Evolutionary conservation across 2,888 invertebrate species (phyloP).

Genomic region (Drosophila yooni): DNA sequence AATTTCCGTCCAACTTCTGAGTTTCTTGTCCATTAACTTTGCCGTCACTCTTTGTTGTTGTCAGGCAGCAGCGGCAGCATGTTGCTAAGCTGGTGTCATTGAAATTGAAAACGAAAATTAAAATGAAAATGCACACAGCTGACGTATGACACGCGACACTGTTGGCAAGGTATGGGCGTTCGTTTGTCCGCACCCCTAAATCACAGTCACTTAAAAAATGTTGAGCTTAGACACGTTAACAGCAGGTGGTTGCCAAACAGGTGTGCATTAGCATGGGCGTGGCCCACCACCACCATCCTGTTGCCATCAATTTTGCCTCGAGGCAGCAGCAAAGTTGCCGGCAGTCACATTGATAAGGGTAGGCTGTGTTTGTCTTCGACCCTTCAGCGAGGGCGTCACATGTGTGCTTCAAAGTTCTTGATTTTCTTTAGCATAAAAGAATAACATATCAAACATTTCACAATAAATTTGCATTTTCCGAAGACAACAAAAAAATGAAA

Average conservation of each 20-base stretch:
- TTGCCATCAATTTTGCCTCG: slow-evolving; percentile 64
- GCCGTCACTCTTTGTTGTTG: slow-evolving; percentile 39
- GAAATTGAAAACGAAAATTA: slow-evolving; percentile 52
- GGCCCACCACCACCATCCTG: slow-evolving; percentile 20
- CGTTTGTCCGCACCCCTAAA: slow-evolving; percentile 57
- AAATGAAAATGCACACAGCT: slow-evolving; percentile 71
- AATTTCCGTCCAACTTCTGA: slow-evolving; percentile 10
- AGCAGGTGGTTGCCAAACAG: slow-evolving; percentile 76
- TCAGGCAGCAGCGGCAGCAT: slow-evolving; percentile 57
- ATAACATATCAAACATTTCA: slow-evolving; percentile 54
- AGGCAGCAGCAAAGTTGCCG: slow-evolving; percentile 35
- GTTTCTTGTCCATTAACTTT: slow-evolving; percentile 78
- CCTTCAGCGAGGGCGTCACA: slow-evolving; percentile 27
- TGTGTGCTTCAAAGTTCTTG: slow-evolving; percentile 52
- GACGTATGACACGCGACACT: slow-evolving; percentile 72
- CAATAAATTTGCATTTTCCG: slow-evolving; percentile 74
- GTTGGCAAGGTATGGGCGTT: neutral
- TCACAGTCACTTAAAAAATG: slow-evolving; percentile 78
- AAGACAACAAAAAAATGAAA: neutral
- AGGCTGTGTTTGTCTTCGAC: slow-evolving; percentile 15
- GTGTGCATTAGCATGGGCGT: slow-evolving; percentile 54
- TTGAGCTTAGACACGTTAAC: slow-evolving; percentile 68
- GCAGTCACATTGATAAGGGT: slow-evolving; percentile 54
- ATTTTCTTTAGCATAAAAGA: slow-evolving; percentile 19
- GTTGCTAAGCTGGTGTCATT: slow-evolving; percentile 76